Evolutionary conservation across 2,113 vertebrate genomes (phyloP), one percentile per base, ranked within the genome.

Genomic region (Nyctereutes procyonoides): DNA sequence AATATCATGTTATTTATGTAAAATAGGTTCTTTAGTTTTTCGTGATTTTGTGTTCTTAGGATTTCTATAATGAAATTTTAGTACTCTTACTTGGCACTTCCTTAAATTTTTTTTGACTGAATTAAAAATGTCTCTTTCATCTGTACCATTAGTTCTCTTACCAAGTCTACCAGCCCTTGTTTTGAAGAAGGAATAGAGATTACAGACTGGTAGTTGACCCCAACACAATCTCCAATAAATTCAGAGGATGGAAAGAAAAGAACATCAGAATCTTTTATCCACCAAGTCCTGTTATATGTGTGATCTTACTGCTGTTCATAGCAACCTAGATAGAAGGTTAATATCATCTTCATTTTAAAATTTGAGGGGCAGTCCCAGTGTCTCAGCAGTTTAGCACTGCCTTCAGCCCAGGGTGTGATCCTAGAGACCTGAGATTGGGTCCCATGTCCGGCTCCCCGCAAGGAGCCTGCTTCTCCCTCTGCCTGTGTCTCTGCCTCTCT

Each of bases 81-180:
- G 24, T 56, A 67, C 48, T 24, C 55, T 95, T 56, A 38, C 2
- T 38, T 84, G 17, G 7, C 8, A 38, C 3, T 20, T 88, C 62
- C 91, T 60, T 79, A 63, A 55, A n/a, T 90, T 96, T 12, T 69
- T n/a, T 30, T 94, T 79, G 17, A 9, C 24, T 53, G n/a, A 93
- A 84, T 93, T 90, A 5, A 96, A 63, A 48, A 81, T 58, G 20
- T 88, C 74, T 96, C 43, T 86, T 92, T 38, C 32, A 81, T 38
- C 17, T 81, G 11, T 20, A 32, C 38, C 38, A 38, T 90, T 48
- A 62, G 10, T 60, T 74, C 14, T 53, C 11, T 76, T 88, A 38
- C 11, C 48, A 79, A 89, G 14, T 35, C 55, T 95, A 77, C 14
- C 24, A 51, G 28, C 24, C 19, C 73, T 8, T 85, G 9, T 51